phyloP scores from a whole-genome alignment of 2,888 invertebrate species.

The Helicoverpa assulta region DNA sequence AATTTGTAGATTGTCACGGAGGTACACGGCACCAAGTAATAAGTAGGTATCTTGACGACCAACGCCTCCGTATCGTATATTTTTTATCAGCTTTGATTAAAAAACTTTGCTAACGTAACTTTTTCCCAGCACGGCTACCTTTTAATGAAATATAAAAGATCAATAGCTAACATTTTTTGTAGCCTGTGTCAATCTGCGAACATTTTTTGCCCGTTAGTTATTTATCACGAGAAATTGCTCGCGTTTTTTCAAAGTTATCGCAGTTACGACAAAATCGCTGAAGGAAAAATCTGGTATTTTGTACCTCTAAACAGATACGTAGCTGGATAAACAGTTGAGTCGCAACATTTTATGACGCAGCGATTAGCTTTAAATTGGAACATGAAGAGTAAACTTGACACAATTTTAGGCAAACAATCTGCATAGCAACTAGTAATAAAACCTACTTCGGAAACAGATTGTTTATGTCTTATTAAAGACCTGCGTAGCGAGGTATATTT shows the following conservation, averaged over 20 bases:
- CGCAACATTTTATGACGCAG: neutral
- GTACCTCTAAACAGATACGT: neutral
- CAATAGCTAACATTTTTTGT: constrained; percentile 62
- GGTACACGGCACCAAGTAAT: constrained; percentile 40
- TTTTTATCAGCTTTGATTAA: constrained; percentile 80
- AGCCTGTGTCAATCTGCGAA: constrained; percentile 48
- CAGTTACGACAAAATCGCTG: constrained; percentile 4
- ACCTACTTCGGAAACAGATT: too few relatives aligned
- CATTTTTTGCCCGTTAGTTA: constrained; percentile 37
- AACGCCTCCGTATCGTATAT: constrained; percentile 66
- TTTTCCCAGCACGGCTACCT: constrained; percentile 63
- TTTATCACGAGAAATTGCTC: constrained; percentile 35
- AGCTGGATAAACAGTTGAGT: neutral
- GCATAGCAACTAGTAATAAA: too few relatives aligned
- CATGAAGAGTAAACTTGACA: neutral
- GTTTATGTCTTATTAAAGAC: too few relatives aligned
- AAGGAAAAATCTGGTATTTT: constrained; percentile 9
- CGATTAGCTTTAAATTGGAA: constrained; percentile 2
- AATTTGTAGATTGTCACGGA: constrained; percentile 53
- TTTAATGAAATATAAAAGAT: constrained; percentile 71
- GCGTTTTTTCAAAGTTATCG: constrained; percentile 19
- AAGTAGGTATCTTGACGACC: constrained; percentile 55
- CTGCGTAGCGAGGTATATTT: neutral
- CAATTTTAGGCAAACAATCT: too few relatives aligned
- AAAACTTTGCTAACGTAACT: constrained; percentile 75